These are phyloP conservation scores for Caenorhabditis sulstoni DNA, from an alignment of 2,888 invertebrate species.

Conservation along the genomic window DNA sequence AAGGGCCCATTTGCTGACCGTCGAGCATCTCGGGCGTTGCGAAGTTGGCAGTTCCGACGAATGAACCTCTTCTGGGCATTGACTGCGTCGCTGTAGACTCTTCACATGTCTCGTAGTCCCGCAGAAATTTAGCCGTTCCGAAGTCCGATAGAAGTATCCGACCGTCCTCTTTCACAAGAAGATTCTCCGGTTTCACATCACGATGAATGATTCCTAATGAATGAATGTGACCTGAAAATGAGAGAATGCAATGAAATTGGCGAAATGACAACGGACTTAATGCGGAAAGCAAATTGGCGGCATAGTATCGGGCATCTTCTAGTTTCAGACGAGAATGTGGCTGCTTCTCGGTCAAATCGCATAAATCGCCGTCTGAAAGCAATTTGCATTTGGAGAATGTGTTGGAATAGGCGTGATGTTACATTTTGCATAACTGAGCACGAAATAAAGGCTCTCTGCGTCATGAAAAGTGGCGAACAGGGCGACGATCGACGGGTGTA, in stretches of 20 bases:
- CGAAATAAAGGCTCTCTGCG: conserved; percentile 92
- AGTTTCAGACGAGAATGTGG: conserved; percentile 81
- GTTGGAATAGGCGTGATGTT: no score
- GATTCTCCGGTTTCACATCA: conserved; percentile 86
- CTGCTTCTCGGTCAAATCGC: conserved; percentile 61
- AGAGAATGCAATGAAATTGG: neutral
- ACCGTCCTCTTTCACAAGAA: conserved; percentile 95
- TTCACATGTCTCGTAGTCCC: conserved; percentile 33
- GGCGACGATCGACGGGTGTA: conserved; percentile 90
- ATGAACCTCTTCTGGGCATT: conserved; percentile 82
- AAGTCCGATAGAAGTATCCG: conserved; percentile 97
- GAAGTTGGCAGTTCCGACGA: conserved; percentile 98
- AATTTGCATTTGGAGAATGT: no score
- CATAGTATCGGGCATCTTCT: conserved; percentile 91
- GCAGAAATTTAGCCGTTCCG: conserved; percentile 87
- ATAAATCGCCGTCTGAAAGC: conserved; percentile 69
- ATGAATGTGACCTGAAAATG: conserved; percentile 73
- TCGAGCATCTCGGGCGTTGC: conserved; percentile 89
- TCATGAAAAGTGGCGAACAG: conserved; percentile 98
- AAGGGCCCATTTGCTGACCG: conserved; percentile 25
- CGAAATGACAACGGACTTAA: conserved; percentile 83
- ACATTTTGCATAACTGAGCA: conserved; percentile 85
- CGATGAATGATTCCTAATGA: conserved; percentile 72
- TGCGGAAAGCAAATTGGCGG: conserved; percentile 93
- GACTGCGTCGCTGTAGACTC: neutral